phyloP scores from a whole-genome alignment of 2,888 invertebrate species.

The Lasioglossum zephyrum region DNA sequence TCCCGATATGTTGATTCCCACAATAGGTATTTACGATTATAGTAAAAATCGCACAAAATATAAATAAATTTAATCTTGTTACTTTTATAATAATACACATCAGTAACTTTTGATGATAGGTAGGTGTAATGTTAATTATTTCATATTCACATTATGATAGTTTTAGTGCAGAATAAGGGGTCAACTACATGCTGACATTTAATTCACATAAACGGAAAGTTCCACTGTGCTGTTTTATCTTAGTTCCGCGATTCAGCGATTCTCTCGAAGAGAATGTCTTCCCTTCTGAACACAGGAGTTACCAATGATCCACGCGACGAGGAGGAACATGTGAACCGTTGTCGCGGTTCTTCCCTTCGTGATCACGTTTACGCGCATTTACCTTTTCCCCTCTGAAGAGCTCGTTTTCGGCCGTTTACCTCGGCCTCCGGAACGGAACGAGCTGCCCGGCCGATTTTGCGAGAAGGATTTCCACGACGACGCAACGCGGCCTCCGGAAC shows the following conservation, averaged over 20 bases:
- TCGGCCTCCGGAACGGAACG: background rate
- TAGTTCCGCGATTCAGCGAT: background rate
- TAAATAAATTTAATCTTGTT: too few species aligned
- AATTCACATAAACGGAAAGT: background rate
- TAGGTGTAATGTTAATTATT: too few species aligned
- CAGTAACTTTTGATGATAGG: too few species aligned
- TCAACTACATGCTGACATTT: too few species aligned
- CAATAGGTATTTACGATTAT: too few species aligned
- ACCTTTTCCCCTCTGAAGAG: background rate
- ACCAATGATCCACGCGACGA: conserved; percentile 1
- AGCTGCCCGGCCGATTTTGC: background rate
- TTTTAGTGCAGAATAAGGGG: too few species aligned
- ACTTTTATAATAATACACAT: too few species aligned
- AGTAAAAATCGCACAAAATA: too few species aligned
- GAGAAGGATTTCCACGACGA: conserved; percentile 16
- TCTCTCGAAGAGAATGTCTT: background rate
- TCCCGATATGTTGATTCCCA: too few species aligned
- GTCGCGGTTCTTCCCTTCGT: background rate
- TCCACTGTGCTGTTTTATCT: background rate
- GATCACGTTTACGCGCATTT: conserved; percentile 17
- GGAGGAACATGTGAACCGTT: background rate
- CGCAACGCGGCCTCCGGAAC: background rate
- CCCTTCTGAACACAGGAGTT: background rate
- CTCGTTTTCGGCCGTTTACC: background rate
- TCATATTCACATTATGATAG: too few species aligned